Evolutionary conservation across 2,113 vertebrate species (phyloP).

Genomic region (Gopherus evgoodei): DNA sequence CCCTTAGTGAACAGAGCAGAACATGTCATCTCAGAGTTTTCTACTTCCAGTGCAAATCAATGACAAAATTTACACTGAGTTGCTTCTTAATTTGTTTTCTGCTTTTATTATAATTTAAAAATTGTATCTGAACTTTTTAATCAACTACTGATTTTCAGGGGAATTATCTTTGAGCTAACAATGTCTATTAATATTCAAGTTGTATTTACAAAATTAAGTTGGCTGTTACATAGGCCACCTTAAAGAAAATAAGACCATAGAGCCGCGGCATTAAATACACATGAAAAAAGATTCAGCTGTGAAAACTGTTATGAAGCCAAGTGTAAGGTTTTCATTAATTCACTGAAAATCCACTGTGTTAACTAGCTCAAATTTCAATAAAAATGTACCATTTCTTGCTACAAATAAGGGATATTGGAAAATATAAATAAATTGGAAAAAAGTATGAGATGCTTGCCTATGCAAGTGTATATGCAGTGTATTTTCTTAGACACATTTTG

Average conservation of each 20-base stretch:
- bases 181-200: neutral
- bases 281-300: neutral
- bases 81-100: neutral
- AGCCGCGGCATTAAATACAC: neutral
- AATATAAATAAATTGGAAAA: neutral
- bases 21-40: neutral
- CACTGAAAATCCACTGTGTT: neutral
- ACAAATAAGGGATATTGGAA: neutral
- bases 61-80: neutral
- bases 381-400: neutral
- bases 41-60: neutral
- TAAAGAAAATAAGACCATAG: neutral
- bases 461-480: neutral
- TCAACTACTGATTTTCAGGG: neutral
- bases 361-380: neutral
- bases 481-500: neutral
- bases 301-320: neutral
- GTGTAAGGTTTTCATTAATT: neutral
- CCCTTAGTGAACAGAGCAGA: neutral
- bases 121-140: neutral
- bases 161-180: neutral
- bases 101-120: neutral
- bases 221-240: neutral
- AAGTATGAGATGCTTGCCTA: neutral
- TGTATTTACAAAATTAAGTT: neutral